Base-by-base conservation (phyloP, 2,888 invertebrate species). In the Thysanoteuthis rhombus region DNA sequence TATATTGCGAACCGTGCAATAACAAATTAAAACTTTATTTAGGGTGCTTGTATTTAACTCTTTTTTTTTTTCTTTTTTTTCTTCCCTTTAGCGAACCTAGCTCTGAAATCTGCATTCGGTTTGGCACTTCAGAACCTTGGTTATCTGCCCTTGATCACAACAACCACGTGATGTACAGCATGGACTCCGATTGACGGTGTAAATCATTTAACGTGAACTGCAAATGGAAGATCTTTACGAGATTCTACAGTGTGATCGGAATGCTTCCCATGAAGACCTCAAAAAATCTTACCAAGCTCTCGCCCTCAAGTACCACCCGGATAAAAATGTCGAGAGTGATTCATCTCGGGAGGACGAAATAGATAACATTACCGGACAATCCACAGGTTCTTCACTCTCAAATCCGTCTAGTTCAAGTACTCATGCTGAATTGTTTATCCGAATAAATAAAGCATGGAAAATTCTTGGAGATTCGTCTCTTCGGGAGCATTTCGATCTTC, bases 381-480 rank as follows among this genome's bases (percentile, higher is more conserved):
- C 93, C 19, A 47, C 45, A 22, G 22, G 4, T 22, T 52, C 52
- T 25, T 19, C 42, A 42, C 12, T 19, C 45, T 19, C 28, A 52
- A 75, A 75, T 16, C 19, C 75, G 12, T 12, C 75, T 8, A 36
- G 19, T 19, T 32, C 92, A 40, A 58, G 8, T 28, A 58, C 25
- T 28, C 1, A 1, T 58, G 58, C 58, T 6, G 75, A 75, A 36
- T 16, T 47, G 89, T 96, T 96, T 93, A 94, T 96, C 0, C 94
- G 95, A 36, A 94, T 96, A 32, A 95, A 95, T 93, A 94, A 94
- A 90, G 96, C 96, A 12, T 96, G 96, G 96, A 95, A 95, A 93
- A 95, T 96, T n/a, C 94, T 96, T 3, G 94, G 95, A 58, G 95
- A 96, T 94, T 93, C 93, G 32, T 93, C 94, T 42, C 93, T 96